Percentiles rank a stretch among this genome's conserved stretches.
Conservation (phyloP, 2,113 vertebrate species). For the Gasterosteus aculeatus region DNA sequence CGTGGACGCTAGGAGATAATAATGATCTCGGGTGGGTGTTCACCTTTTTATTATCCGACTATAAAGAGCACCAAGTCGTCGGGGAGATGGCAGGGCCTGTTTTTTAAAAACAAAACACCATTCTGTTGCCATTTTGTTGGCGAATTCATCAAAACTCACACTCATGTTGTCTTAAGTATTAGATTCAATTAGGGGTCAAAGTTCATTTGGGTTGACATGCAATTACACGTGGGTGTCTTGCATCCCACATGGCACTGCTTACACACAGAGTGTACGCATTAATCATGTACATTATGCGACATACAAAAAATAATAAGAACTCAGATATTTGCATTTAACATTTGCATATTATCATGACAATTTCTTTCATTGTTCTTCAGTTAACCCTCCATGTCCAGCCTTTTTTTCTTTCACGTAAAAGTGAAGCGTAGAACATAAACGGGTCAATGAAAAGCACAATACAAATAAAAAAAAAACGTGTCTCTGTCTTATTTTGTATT, state of each 20-base stretch:
- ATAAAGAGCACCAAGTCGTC: neutral
- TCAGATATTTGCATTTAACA: neutral
- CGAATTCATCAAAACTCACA: neutral
- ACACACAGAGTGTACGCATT: neutral
- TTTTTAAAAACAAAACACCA: neutral
- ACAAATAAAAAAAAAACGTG: neutral
- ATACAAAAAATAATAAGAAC: neutral
- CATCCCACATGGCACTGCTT: neutral
- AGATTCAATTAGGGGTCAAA: neutral
- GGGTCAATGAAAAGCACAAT: neutral
- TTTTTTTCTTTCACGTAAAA: neutral
- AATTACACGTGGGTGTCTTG: neutral
- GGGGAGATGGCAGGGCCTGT: neutral
- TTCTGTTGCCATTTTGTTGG: neutral
- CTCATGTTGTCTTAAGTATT: neutral
- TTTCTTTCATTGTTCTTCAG: neutral
- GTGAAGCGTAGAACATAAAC: neutral
- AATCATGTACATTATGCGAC: neutral
- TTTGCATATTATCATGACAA: neutral
- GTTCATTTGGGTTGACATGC: neutral
- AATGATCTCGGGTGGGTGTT: neutral
- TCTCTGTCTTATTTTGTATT: neutral
- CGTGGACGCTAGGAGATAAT: constrained; percentile 29
- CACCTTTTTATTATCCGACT: neutral
- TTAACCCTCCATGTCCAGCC: too few species aligned